Conservation (phyloP, 2,888 invertebrate genomes). For the Phragmatobia fuliginosa region DNA sequence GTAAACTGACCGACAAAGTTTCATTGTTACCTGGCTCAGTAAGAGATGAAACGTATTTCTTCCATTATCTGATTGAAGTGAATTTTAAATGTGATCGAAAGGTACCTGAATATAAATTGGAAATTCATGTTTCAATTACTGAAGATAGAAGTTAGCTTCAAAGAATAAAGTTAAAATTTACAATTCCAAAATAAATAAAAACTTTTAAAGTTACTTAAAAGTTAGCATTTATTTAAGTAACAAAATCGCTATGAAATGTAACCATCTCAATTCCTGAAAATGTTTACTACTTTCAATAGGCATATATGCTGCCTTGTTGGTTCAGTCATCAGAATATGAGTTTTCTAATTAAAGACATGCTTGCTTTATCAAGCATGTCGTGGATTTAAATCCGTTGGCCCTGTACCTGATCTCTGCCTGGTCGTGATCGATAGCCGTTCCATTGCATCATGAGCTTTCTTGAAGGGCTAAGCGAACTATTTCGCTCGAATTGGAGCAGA, state of each 20-base stretch:
- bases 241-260: background rate
- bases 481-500: no score
- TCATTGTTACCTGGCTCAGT: slow-evolving; percentile 45
- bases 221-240: background rate
- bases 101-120: slow-evolving; percentile 31
- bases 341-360: no score
- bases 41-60: slow-evolving; percentile 33
- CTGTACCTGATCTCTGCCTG: no score
- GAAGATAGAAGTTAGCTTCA: background rate
- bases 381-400: no score
- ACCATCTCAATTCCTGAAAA: background rate
- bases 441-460: no score
- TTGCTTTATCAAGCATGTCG: no score
- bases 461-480: no score
- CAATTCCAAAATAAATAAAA: background rate
- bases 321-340: no score
- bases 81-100: slow-evolving; percentile 45
- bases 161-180: background rate
- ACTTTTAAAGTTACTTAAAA: background rate
- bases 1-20: slow-evolving; percentile 46
- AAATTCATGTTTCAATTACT: slow-evolving; percentile 21
- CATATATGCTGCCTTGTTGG: no score
- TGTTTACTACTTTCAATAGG: no score
- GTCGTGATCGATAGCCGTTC: no score
- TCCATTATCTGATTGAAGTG: slow-evolving; percentile 46